Evolutionary conservation across 2,797 vertebrate genomes (phyloP).

Genomic region (Loris lydekkerianus): DNA sequence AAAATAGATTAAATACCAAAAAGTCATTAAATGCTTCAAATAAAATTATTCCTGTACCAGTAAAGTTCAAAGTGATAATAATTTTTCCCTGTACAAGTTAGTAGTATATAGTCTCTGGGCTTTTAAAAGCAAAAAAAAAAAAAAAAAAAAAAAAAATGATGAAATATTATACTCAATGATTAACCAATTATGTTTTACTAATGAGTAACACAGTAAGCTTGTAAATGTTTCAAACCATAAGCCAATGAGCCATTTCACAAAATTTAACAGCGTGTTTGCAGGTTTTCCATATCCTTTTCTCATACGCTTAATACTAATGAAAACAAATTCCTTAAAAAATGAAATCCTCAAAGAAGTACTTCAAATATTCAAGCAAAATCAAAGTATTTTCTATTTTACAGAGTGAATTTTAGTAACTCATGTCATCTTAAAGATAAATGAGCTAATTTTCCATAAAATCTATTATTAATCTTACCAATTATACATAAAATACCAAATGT

Average conservation of each 20-base stretch:
- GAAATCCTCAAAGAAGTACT: neutral
- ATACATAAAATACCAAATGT: slow-evolving; percentile 52
- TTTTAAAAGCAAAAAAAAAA: neutral
- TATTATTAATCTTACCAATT: slow-evolving; percentile 70
- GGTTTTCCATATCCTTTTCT: neutral
- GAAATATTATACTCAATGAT: neutral
- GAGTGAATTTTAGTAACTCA: slow-evolving; percentile 55
- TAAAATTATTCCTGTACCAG: neutral
- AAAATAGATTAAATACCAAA: neutral
- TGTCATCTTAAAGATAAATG: slow-evolving; percentile 36
- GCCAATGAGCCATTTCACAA: neutral
- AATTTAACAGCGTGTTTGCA: neutral
- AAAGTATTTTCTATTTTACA: slow-evolving; percentile 57
- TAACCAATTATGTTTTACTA: neutral
- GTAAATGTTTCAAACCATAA: neutral
- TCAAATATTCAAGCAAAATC: slow-evolving; percentile 40
- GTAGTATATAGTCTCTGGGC: neutral
- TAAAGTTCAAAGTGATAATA: neutral
- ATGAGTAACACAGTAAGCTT: neutral
- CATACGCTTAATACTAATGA: neutral
- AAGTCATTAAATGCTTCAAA: neutral
- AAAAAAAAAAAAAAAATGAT: neutral
- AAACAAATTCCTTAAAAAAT: neutral
- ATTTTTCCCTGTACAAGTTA: neutral
- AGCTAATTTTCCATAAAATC: slow-evolving; percentile 62